Percentiles rank a stretch among this genome's conserved stretches.
Evolutionary conservation across 2,113 vertebrate genomes (phyloP).

Genomic region (Trogon surrucura): DNA sequence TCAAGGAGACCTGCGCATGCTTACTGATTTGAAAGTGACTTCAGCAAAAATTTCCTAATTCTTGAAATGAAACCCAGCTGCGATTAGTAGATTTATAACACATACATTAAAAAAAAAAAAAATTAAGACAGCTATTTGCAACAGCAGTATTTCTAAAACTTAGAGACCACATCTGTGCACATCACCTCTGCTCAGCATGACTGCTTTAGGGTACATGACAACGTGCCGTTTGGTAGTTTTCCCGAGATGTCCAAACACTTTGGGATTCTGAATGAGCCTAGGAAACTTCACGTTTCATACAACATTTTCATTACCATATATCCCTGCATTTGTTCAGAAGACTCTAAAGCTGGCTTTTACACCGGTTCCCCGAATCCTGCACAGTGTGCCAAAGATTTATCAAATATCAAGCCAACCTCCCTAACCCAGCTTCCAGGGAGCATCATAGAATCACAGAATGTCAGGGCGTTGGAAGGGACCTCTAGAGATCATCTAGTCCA

Average conservation of each 20-base stretch:
- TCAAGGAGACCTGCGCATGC: neutral
- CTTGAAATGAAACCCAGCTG: neutral
- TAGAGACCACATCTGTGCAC: neutral
- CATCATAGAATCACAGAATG: neutral
- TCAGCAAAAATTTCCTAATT: neutral
- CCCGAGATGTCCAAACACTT: neutral
- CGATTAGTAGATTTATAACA: neutral
- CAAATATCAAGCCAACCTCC: neutral
- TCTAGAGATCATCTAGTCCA: too few relatives aligned
- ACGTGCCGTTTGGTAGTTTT: neutral
- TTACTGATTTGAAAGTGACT: neutral
- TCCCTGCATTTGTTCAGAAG: neutral
- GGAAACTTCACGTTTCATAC: neutral
- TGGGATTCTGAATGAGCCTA: neutral
- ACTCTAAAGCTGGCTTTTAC: neutral
- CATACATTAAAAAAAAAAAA: neutral
- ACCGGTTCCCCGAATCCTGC: neutral
- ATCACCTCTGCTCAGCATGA: neutral
- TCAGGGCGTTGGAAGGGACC: too few relatives aligned
- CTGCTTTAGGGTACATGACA: neutral
- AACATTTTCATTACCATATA: neutral
- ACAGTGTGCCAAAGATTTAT: neutral
- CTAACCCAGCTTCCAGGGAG: neutral
- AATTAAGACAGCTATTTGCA: neutral
- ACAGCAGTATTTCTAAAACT: neutral